These are phyloP conservation scores for Mesocricetus auratus DNA, from an alignment of 2,113 vertebrate genomes.

Conservation along the genomic window DNA sequence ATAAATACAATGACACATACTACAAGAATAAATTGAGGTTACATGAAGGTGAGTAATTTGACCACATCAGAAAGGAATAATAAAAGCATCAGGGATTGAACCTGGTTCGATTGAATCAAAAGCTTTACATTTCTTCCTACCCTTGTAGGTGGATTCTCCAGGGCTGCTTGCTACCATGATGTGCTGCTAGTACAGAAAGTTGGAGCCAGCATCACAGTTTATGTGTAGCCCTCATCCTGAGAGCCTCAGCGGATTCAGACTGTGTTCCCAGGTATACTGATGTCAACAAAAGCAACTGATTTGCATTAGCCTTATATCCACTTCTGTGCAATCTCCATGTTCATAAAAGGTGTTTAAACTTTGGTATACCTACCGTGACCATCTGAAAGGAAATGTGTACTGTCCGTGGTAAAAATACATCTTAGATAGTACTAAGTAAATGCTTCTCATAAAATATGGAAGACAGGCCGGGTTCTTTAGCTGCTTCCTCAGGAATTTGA, in stretches of 20 bases:
- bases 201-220: no score
- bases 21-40: background rate
- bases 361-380: background rate
- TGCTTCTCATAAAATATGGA: background rate
- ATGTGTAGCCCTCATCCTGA: no score
- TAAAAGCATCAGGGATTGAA: background rate
- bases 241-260: background rate
- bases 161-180: fast-evolving
- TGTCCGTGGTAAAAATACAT: background rate
- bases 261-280: background rate
- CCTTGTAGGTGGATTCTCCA: background rate
- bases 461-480: background rate
- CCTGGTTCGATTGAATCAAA: background rate
- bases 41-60: background rate
- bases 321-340: background rate
- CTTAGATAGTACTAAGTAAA: background rate
- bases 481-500: background rate
- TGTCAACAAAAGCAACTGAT: background rate
- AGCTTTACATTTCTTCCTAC: background rate
- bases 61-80: background rate
- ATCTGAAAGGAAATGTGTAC: background rate
- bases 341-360: background rate
- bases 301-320: background rate
- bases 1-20: background rate
- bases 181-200: background rate